A percentile compares a stretch with the other conserved stretches of the same genome.
Conservation (phyloP, 1,140 invertebrate genomes). For the Globodera rostochiensis region DNA sequence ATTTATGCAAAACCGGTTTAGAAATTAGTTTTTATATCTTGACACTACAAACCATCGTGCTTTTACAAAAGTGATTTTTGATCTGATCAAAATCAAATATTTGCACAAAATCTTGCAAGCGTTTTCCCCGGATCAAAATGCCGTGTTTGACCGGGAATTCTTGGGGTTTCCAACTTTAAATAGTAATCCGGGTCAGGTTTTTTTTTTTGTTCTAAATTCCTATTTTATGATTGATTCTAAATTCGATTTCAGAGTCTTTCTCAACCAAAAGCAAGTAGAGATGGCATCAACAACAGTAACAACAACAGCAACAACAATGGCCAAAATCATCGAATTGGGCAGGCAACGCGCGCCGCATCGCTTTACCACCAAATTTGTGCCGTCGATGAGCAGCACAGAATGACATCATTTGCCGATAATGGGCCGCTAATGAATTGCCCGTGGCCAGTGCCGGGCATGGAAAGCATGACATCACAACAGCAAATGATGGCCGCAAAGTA, state of each 20-base stretch:
- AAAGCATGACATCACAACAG: no score
- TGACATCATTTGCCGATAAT: background rate
- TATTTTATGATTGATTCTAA: background rate
- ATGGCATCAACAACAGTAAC: background rate
- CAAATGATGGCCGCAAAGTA: no score
- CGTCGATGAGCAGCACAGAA: background rate
- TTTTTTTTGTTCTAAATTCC: no score
- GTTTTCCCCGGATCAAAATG: no score
- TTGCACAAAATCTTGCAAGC: no score
- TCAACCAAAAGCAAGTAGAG: background rate
- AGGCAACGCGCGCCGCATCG: background rate
- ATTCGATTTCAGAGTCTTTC: background rate
- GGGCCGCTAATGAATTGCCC: background rate
- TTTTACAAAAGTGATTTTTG: background rate
- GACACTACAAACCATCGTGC: background rate
- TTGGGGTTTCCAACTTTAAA: no score
- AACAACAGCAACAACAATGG: background rate
- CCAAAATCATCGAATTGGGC: background rate
- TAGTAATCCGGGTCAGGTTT: no score
- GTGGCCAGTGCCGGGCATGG: no score
- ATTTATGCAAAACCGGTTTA: background rate
- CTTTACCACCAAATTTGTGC: conserved; percentile 15
- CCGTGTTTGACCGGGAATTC: no score
- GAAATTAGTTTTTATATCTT: background rate
- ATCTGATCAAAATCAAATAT: no score